Conservation (phyloP, 2,797 vertebrate genomes). For the Megalops cyprinoides region DNA sequence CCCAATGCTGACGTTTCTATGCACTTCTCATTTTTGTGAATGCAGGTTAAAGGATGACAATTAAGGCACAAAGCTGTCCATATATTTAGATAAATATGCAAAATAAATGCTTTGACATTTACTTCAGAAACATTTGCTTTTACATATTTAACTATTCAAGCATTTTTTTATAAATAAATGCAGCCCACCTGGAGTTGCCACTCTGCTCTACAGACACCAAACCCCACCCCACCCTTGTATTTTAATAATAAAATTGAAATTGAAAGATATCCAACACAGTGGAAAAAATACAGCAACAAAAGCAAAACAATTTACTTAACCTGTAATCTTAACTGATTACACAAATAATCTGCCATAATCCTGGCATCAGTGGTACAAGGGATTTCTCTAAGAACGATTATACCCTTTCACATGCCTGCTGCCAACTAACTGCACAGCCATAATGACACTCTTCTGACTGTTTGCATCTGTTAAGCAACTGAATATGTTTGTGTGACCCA, state of each 20-base stretch:
- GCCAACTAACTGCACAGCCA: not conserved
- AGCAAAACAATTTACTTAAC: slow-evolving; percentile 1
- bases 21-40: not conserved
- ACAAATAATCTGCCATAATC: slow-evolving; percentile 8
- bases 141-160: not conserved
- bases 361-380: not conserved
- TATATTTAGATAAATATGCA: not conserved
- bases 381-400: not conserved
- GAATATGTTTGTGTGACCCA: not conserved
- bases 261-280: not conserved
- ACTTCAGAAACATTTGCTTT: not conserved
- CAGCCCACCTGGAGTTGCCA: not conserved
- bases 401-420: slow-evolving; percentile 1
- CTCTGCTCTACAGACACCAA: not conserved
- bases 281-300: not conserved
- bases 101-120: not conserved
- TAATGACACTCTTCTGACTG: not conserved
- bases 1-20: not conserved
- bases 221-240: too few species aligned
- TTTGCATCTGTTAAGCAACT: not conserved
- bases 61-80: not conserved
- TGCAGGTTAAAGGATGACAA: not conserved
- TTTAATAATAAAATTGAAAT: not conserved
- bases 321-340: slow-evolving; percentile 12
- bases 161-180: not conserved